Conservation (phyloP, 2,113 vertebrate species). For the Eira barbara region DNA sequence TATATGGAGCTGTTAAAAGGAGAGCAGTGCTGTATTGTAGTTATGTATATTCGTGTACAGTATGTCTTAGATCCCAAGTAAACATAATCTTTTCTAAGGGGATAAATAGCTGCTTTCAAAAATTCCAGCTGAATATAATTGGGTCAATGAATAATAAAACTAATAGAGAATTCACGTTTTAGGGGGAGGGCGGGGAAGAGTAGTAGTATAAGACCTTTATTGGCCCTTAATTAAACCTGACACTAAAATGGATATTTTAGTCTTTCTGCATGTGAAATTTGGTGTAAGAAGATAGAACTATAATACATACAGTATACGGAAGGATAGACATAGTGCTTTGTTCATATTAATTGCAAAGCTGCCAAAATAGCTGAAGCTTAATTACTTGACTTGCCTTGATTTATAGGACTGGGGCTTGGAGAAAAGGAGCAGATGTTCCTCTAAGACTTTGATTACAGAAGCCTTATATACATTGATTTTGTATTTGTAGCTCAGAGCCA, state of each 20-base stretch:
- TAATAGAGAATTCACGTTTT: background rate
- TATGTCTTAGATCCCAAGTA: constrained; percentile 52
- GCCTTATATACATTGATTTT: constrained; percentile 61
- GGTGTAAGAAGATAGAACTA: constrained; percentile 46
- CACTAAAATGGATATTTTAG: constrained; percentile 47
- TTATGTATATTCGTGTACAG: constrained; percentile 71
- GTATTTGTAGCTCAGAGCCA: constrained; percentile 55
- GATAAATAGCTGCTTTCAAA: constrained; percentile 61
- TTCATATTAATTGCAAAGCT: constrained; percentile 52
- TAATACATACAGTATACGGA: background rate
- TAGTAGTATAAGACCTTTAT: background rate
- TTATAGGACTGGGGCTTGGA: constrained; percentile 47
- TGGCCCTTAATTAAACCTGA: constrained; percentile 49
- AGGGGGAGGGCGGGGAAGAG: background rate
- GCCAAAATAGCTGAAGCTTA: constrained; percentile 60
- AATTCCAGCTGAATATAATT: constrained; percentile 52
- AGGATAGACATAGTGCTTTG: constrained; percentile 41
- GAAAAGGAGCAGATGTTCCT: constrained; percentile 56
- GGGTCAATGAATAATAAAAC: constrained; percentile 12
- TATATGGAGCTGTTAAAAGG: constrained; percentile 68
- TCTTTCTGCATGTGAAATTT: constrained; percentile 77
- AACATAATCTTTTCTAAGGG: background rate
- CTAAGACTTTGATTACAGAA: constrained; percentile 60
- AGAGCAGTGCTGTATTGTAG: constrained; percentile 72
- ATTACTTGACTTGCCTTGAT: constrained; percentile 61